These are phyloP conservation scores for Scleropages formosus DNA, from an alignment of 2,797 vertebrate species.

Conservation along the genomic window DNA sequence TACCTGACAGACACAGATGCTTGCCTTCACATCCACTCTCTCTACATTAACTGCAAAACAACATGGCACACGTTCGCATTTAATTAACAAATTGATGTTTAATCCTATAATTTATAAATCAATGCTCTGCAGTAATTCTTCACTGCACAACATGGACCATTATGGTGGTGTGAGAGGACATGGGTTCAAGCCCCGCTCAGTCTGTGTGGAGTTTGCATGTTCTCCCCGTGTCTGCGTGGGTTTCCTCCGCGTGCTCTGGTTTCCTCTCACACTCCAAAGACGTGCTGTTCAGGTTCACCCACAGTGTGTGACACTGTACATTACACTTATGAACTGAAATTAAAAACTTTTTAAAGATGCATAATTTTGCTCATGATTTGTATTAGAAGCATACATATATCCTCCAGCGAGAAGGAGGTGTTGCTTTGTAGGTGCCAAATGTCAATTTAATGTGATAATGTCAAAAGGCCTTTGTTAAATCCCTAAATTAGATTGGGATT, in stretches of 20 bases:
- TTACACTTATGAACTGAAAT: neutral
- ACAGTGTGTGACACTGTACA: too few species aligned
- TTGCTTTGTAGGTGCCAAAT: neutral
- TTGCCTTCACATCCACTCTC: neutral
- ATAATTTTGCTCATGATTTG: neutral
- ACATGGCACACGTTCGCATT: neutral
- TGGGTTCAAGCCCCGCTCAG: too few species aligned
- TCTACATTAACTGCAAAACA: slow-evolving; percentile 7
- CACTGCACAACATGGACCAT: too few species aligned
- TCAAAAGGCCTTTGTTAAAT: slow-evolving; percentile 21
- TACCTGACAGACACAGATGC: neutral
- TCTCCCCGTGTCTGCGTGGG: too few species aligned
- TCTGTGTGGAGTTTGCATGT: too few species aligned
- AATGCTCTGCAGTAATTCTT: too few species aligned
- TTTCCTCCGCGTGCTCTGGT: too few species aligned
- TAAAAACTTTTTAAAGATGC: neutral
- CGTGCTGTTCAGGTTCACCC: too few species aligned
- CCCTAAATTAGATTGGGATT: slow-evolving; percentile 1
- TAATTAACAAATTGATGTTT: slow-evolving; percentile 1
- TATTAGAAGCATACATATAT: neutral
- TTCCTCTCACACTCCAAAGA: too few species aligned
- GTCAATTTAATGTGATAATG: slow-evolving; percentile 18
- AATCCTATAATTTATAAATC: neutral
- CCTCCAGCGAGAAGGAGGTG: neutral
- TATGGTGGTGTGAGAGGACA: too few species aligned